Base-by-base conservation (phyloP, 2,113 vertebrate species). In the Lamprotornis superbus region DNA sequence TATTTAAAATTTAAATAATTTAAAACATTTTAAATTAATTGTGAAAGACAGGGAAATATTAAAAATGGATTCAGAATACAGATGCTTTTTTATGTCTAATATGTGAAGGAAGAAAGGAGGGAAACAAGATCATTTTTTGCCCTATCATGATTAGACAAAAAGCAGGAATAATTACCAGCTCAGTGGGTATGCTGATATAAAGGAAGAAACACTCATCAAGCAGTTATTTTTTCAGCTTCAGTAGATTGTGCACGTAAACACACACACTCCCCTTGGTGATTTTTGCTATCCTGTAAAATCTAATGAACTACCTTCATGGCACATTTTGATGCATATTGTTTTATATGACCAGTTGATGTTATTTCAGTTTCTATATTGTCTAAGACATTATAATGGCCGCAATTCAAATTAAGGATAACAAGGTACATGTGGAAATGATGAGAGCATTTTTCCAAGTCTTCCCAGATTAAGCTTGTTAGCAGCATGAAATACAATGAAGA, bases 151-250 rank as follows among this genome's bases (percentile, higher is more conserved):
- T 96, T 96, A 97, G 92, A 97, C 96, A 94, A 97, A 96, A 96
- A 95, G 82, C 80, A 96, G 93, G 95, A 96, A 96, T 96, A 96
- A 97, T 94, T 97, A 97, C 89, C 86, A 92, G 74, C 94, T 97
- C 95, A 91, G 94, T 97, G 92, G 88, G 92, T 91, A 92, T 88
- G 80, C 91, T 80, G 44, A 95, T 96, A 88, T 83, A 91, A 82
- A 97, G 76, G 70, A 96, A 96, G 88, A 96, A 94, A 89, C 39
- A 61, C 75, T 97, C 92, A 87, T 95, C 88, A 94, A 96, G 83
- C 83, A 89, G 85, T 95, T 95, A 91, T 83, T 94, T 95, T 93
- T 96, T 92, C 73, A 92, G 93, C 83, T 83, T 84, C 42, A 25
- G 86, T 93, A 97, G 56, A 95, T 59, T 94, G 94, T 8, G 5